Evolutionary conservation across 2,888 invertebrate species (phyloP).

Genomic region (Thymelicus lineola): DNA sequence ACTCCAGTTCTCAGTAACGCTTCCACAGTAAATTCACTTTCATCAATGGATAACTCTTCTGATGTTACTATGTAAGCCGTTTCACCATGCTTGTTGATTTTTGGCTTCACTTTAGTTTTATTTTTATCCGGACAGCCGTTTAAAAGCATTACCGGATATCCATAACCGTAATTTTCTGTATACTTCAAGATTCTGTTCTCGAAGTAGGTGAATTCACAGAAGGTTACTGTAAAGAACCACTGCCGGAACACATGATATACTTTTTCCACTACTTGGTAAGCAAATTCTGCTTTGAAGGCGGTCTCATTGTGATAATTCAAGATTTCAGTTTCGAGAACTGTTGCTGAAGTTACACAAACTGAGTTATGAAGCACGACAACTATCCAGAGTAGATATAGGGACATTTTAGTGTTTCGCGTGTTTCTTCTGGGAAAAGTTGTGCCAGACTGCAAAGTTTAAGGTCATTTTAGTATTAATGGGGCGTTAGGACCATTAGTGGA

Average conservation of each 20-base stretch:
- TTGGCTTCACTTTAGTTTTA: slow-evolving; percentile 64
- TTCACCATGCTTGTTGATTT: slow-evolving; percentile 69
- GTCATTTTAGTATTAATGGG: slow-evolving; percentile 53
- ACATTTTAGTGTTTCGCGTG: slow-evolving; percentile 55
- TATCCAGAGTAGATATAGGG: slow-evolving; percentile 47
- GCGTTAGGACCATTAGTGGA: slow-evolving; percentile 65
- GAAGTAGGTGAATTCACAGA: slow-evolving; percentile 78
- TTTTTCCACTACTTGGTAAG: slow-evolving; percentile 67
- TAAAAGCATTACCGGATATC: slow-evolving; percentile 73
- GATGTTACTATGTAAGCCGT: slow-evolving; percentile 75
- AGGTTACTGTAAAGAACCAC: slow-evolving; percentile 77
- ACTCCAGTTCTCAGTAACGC: slow-evolving; percentile 69
- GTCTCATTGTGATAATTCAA: slow-evolving; percentile 64
- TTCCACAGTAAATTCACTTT: slow-evolving; percentile 64
- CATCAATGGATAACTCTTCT: slow-evolving; percentile 60
- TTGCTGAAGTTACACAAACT: slow-evolving; percentile 48
- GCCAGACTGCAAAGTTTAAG: slow-evolving; percentile 60
- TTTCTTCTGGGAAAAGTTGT: slow-evolving; percentile 40
- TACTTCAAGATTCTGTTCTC: slow-evolving; percentile 76
- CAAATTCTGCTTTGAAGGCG: slow-evolving; percentile 61
- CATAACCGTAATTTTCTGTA: slow-evolving; percentile 67
- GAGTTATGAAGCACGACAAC: slow-evolving; percentile 49
- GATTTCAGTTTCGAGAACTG: slow-evolving; percentile 60
- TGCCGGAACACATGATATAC: slow-evolving; percentile 72
- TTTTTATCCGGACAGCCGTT: slow-evolving; percentile 67